Conservation (phyloP, 2,797 vertebrate species). For the Margarornis squamiger region DNA sequence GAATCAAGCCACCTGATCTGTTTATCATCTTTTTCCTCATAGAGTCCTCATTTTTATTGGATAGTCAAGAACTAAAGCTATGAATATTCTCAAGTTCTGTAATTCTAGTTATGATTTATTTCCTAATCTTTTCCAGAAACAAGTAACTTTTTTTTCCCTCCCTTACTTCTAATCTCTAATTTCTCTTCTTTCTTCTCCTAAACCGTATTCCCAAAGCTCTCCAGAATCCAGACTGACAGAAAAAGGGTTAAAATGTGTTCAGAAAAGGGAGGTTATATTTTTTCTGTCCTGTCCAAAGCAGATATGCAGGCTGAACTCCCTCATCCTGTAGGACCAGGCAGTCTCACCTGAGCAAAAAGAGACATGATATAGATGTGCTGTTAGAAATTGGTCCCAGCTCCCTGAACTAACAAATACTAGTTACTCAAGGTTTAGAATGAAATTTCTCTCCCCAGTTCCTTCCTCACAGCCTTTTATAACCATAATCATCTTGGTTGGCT, state of each 20-base stretch:
- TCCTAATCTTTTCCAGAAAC: not conserved
- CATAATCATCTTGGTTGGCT: not conserved
- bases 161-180: not conserved
- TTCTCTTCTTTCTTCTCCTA: not conserved
- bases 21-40: not conserved
- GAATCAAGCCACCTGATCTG: not conserved
- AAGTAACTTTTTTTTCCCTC: rapidly evolving
- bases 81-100: not conserved
- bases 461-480: not conserved
- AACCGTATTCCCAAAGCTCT: not conserved
- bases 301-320: not conserved
- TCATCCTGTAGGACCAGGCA: not conserved
- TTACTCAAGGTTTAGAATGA: not conserved
- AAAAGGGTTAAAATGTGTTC: not conserved
- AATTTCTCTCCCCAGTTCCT: not conserved
- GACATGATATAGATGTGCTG: not conserved
- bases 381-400: not conserved
- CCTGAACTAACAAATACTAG: not conserved
- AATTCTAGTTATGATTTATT: not conserved
- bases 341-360: not conserved
- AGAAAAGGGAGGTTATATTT: not conserved
- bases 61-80: not conserved
- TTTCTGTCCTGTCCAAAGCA: not conserved
- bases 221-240: not conserved
- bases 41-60: not conserved